Conservation (phyloP, 2,888 invertebrate species). For the Apodemia duryi region DNA sequence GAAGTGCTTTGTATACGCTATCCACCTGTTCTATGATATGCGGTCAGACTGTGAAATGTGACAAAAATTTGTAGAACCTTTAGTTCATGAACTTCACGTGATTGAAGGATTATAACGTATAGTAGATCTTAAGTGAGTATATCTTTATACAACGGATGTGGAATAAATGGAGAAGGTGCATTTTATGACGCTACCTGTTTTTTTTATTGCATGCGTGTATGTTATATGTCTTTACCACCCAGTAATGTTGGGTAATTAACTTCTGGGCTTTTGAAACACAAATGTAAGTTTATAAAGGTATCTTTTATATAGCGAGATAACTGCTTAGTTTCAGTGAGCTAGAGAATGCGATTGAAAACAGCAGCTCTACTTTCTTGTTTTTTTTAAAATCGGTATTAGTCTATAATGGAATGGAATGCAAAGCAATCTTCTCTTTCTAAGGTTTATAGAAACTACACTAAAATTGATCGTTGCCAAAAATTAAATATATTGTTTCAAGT, state of each 20-base stretch:
- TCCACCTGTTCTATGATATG: constrained; percentile 9
- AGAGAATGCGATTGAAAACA: neutral
- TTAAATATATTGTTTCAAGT: too few species aligned
- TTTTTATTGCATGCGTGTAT: constrained; percentile 45
- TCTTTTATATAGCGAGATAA: neutral
- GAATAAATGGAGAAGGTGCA: constrained; percentile 73
- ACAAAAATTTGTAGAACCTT: constrained; percentile 5
- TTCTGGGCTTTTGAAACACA: constrained; percentile 1
- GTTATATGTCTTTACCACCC: constrained; percentile 29
- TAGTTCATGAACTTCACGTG: neutral
- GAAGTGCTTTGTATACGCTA: neutral
- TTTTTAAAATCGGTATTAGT: too few species aligned
- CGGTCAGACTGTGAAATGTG: neutral
- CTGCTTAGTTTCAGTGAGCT: neutral
- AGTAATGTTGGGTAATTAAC: constrained; percentile 1
- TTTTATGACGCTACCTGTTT: constrained; percentile 71
- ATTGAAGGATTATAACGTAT: neutral
- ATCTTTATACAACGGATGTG: constrained; percentile 60
- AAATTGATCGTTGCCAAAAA: too few species aligned
- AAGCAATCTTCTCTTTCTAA: too few species aligned
- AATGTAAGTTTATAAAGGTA: neutral
- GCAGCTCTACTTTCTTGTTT: neutral
- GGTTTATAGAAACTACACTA: too few species aligned
- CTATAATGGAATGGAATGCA: too few species aligned
- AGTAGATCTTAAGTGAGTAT: constrained; percentile 27